Evolutionary conservation across 2,888 invertebrate species (phyloP), one percentile per base, ranked within the genome.

Genomic region (Pyralis farinalis): DNA sequence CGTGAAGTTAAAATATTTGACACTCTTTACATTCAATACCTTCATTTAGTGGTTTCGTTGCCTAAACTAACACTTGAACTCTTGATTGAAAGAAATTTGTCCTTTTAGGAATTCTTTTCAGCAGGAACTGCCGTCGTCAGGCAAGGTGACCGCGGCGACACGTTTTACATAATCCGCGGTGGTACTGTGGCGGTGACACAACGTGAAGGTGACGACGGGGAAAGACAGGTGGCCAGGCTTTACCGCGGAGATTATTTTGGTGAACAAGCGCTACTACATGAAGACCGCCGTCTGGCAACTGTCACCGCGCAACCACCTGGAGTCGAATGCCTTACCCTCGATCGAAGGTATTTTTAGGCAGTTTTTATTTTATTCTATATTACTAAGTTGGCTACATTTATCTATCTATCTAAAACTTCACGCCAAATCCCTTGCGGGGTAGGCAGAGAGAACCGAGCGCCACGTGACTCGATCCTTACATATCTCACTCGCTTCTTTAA

Each of bases 131-230:
- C 92, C 46, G 96, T 97, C 43, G 93, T 97, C 7, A 90, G 93
- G 0, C 96, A 97, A 78, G 97, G 97, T 0, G 96, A 96, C 55
- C 91, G 91, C 21, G 97, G 97, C 1, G 96, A 97, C 70, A 96
- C 96, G 56, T 97, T 97, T 83, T 97, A 95, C 68, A 96, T 97
- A 43, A 96, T 97, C 61, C 94, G 95, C 49, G 95, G 95, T 4
- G 96, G 96, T 10, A 93, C 92, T 9, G 96, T 96, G 4, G 91
- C 92, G 34, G 92, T 96, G 36, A 93, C 93, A 7, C 94, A 94
- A 65, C 86, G 90, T 12, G 91, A 91, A 7, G 90, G 90, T 1
- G 90, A 90, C 22, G 88, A 85, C 7, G 90, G 84, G 0, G 94
- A 95, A 48, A 87, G 91, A 46, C 89, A 93, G 9, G 93, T 97